Conservation (phyloP, 2,113 vertebrate genomes). For the Lepus timidus region DNA sequence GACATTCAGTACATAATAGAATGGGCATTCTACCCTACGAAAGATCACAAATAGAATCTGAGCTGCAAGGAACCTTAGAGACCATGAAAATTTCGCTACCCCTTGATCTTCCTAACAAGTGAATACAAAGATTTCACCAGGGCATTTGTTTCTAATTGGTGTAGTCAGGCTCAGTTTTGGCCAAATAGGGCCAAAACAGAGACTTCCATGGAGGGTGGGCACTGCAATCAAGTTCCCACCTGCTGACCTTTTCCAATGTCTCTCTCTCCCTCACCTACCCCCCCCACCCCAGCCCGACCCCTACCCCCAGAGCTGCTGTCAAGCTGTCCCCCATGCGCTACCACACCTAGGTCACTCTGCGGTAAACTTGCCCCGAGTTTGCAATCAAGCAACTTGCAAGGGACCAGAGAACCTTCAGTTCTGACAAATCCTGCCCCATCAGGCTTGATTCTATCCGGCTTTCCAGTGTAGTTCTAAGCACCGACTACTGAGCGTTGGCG, state of each 20-base stretch:
- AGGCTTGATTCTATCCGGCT: neutral
- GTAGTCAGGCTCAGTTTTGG: neutral
- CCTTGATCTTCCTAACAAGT: constrained; percentile 24
- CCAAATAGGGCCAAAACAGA: neutral
- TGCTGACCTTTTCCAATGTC: neutral
- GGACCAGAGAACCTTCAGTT: neutral
- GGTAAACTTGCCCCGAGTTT: neutral
- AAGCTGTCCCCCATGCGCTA: neutral
- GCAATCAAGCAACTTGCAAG: too few relatives aligned
- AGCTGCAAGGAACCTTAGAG: neutral
- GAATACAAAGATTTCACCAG: neutral
- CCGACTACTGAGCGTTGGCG: neutral
- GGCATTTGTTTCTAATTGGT: neutral
- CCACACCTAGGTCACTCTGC: too few relatives aligned
- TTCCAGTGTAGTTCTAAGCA: neutral
- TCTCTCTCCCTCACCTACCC: neutral
- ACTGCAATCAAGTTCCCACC: neutral
- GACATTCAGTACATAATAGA: neutral
- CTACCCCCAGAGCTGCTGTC: neutral
- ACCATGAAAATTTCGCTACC: neutral
- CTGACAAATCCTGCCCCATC: neutral
- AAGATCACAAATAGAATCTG: neutral
- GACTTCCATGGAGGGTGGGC: neutral
- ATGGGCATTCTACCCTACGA: neutral
- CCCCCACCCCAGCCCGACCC: neutral